phyloP scores from a whole-genome alignment of 2,888 invertebrate genomes.

The Proisotoma minuta region DNA sequence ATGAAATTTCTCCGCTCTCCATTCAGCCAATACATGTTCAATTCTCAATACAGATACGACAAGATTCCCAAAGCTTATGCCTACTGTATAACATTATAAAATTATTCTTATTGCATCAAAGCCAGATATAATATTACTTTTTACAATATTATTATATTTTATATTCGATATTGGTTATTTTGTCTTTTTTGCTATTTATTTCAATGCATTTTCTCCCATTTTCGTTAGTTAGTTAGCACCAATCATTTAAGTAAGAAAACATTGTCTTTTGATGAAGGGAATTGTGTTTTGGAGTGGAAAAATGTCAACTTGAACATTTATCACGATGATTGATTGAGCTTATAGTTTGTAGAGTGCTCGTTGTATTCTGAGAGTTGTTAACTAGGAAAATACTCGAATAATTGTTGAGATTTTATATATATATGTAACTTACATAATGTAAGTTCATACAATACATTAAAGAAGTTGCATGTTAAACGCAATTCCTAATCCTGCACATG shows the following conservation, averaged over 20 bases:
- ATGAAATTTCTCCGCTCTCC: neutral
- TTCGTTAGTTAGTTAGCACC: slow-evolving; percentile 8
- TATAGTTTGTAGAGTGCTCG: neutral
- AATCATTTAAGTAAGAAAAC: neutral
- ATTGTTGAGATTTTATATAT: slow-evolving; percentile 9
- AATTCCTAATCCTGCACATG: neutral
- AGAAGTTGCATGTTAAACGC: neutral
- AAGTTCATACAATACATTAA: too few species aligned
- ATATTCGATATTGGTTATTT: too few species aligned
- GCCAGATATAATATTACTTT: too few species aligned
- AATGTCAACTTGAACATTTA: slow-evolving; percentile 21
- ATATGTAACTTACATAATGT: too few species aligned
- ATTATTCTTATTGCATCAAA: neutral
- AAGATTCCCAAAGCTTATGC: too few species aligned
- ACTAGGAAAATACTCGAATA: slow-evolving; percentile 13
- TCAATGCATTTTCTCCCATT: neutral
- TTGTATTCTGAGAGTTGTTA: neutral
- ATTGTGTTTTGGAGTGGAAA: slow-evolving; percentile 17
- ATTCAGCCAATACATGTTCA: too few species aligned
- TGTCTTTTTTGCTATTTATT: too few species aligned
- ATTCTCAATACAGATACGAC: too few species aligned
- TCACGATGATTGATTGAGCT: slow-evolving; percentile 19
- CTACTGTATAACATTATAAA: too few species aligned
- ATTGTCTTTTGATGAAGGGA: slow-evolving; percentile 3
- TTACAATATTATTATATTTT: too few species aligned